Percentiles rank a stretch among this genome's conserved stretches.
Evolutionary conservation across 2,797 vertebrate species (phyloP).

Genomic region (Eospalax fontanierii): DNA sequence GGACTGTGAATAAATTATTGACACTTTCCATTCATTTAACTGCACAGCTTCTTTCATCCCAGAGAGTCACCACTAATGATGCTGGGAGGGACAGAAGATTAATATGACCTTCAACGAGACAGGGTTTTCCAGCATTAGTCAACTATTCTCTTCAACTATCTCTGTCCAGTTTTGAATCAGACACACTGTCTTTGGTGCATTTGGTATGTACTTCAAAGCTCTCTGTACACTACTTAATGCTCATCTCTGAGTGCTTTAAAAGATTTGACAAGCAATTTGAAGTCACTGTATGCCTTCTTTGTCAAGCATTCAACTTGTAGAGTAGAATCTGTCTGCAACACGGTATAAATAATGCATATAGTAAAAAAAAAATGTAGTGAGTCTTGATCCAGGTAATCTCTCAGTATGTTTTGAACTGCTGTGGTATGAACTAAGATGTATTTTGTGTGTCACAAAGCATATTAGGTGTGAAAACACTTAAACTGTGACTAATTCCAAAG

Average conservation of each 20-base stretch:
- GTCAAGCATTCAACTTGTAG: neutral
- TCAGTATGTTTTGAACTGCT: neutral
- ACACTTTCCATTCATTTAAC: neutral
- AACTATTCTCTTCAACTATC: neutral
- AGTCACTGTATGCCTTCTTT: neutral
- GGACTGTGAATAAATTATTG: neutral
- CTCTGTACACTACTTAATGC: neutral
- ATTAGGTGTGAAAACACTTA: neutral
- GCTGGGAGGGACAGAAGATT: too few relatives aligned
- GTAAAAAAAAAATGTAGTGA: neutral
- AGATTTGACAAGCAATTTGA: neutral
- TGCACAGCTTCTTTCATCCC: too few relatives aligned
- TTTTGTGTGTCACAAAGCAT: neutral
- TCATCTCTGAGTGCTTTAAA: slow-evolving; percentile 7
- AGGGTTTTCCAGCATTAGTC: too few relatives aligned
- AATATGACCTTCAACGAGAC: too few relatives aligned
- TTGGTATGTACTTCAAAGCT: neutral
- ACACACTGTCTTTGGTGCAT: neutral
- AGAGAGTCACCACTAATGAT: too few relatives aligned
- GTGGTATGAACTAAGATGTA: neutral
- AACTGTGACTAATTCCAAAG: neutral
- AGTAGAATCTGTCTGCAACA: neutral
- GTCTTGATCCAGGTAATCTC: neutral
- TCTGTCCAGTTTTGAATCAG: neutral
- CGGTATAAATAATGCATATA: neutral